Conservation (phyloP, 1,140 invertebrate species). For the Medauroidea extradentata region DNA sequence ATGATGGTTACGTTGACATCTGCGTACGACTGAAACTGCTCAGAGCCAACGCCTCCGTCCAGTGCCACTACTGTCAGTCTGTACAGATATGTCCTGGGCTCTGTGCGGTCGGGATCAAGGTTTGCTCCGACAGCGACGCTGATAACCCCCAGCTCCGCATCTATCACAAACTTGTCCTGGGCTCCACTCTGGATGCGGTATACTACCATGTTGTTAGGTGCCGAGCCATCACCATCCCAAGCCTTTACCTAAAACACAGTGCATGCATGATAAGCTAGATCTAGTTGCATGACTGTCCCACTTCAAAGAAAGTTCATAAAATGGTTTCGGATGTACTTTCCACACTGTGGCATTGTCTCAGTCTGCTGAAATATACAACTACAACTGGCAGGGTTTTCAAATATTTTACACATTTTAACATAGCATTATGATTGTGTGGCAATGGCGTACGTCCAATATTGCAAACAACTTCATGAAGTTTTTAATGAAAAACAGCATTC, state of each 20-base stretch:
- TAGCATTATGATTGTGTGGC: too few species aligned
- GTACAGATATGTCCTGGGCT: conserved; percentile 64
- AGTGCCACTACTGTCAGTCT: conserved; percentile 60
- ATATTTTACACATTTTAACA: too few species aligned
- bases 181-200: conserved; percentile 85
- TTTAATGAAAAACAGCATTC: too few species aligned
- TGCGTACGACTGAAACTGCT: conserved; percentile 4
- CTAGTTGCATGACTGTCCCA: too few species aligned
- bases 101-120: conserved; percentile 83
- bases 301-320: too few species aligned
- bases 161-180: conserved; percentile 88
- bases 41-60: conserved; percentile 74
- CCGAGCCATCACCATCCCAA: conserved; percentile 76
- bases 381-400: too few species aligned
- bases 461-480: too few species aligned
- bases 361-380: too few species aligned
- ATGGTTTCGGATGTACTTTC: too few species aligned
- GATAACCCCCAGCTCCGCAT: conserved; percentile 74
- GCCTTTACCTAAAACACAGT: conserved; percentile 59
- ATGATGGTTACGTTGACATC: conserved; percentile 69
- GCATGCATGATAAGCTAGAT: too few species aligned
- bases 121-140: conserved; percentile 79
- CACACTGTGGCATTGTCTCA: too few species aligned
- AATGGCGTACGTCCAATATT: too few species aligned
- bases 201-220: conserved; percentile 79